Percentiles rank a stretch among this genome's conserved stretches.
These are phyloP conservation scores for Jaculus jaculus DNA, from an alignment of 2,113 vertebrate genomes.

Conservation along the genomic window DNA sequence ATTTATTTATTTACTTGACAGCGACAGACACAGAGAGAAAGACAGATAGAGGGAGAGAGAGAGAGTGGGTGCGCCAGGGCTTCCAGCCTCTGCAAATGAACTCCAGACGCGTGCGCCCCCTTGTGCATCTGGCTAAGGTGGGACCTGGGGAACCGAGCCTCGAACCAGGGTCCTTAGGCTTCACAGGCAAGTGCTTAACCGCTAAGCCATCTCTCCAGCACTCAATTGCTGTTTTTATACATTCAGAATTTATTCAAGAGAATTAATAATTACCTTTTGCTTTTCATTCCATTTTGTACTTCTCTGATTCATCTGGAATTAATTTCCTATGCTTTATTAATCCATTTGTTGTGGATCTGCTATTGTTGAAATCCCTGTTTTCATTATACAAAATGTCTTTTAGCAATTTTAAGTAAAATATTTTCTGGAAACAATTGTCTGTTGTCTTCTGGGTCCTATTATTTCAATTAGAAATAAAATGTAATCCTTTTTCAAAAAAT, in stretches of 20 bases:
- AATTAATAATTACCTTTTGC: not conserved
- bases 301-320: not conserved
- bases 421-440: not conserved
- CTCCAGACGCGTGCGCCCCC: no score
- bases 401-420: not conserved
- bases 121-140: no score
- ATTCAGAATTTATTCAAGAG: not conserved
- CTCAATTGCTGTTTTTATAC: not conserved
- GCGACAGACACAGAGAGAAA: no score
- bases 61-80: no score
- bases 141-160: no score
- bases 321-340: not conserved
- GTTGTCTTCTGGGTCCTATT: not conserved
- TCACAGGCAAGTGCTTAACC: no score
- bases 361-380: not conserved
- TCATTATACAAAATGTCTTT: not conserved
- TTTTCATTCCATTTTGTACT: not conserved
- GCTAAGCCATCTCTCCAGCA: no score
- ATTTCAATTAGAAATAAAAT: not conserved
- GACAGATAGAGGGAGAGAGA: no score
- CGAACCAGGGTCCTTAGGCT: no score
- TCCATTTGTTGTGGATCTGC: not conserved
- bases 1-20: no score
- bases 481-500: not conserved
- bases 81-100: no score